Conservation (phyloP, 2,797 vertebrate genomes). For the Cyprinodon diabolis region DNA sequence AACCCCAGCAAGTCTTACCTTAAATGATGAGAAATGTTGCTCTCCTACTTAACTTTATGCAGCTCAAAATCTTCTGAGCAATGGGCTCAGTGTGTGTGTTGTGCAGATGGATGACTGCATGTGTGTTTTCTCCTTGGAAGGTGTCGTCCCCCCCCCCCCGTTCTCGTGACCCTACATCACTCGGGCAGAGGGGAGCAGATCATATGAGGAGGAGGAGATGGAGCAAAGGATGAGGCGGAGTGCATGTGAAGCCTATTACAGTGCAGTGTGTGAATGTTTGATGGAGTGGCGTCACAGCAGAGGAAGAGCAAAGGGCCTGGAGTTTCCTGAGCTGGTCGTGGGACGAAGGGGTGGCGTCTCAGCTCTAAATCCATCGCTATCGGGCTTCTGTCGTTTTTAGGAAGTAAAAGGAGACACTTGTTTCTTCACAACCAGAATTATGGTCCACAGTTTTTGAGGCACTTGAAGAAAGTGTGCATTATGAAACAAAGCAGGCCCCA, state of each 20-base stretch:
- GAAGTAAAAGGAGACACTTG: slow-evolving; percentile 52
- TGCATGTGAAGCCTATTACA: slow-evolving; percentile 42
- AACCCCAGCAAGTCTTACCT: slow-evolving; percentile 55
- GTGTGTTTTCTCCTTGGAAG: slow-evolving; percentile 76
- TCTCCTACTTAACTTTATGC: slow-evolving; percentile 38
- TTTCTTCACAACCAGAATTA: slow-evolving; percentile 57
- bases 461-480: slow-evolving; percentile 16
- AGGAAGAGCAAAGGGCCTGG: slow-evolving; percentile 64
- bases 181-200: slow-evolving; percentile 63
- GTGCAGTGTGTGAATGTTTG: slow-evolving; percentile 36
- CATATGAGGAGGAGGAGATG: slow-evolving; percentile 48
- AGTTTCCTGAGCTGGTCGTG: slow-evolving; percentile 67
- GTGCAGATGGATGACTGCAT: slow-evolving; percentile 47
- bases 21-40: slow-evolving; percentile 42
- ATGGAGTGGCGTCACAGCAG: slow-evolving; percentile 55
- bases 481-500: slow-evolving; percentile 43
- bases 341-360: background rate
- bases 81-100: slow-evolving; percentile 39
- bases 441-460: slow-evolving; percentile 32
- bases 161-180: slow-evolving; percentile 78
- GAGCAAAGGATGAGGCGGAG: slow-evolving; percentile 45
- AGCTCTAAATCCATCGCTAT: slow-evolving; percentile 36
- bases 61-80: slow-evolving; percentile 31
- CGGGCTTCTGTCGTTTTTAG: slow-evolving; percentile 41
- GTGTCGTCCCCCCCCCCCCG: slow-evolving; percentile 80